These are phyloP conservation scores for Nebria brevicollis DNA, from an alignment of 2,888 invertebrate genomes.

Conservation along the genomic window DNA sequence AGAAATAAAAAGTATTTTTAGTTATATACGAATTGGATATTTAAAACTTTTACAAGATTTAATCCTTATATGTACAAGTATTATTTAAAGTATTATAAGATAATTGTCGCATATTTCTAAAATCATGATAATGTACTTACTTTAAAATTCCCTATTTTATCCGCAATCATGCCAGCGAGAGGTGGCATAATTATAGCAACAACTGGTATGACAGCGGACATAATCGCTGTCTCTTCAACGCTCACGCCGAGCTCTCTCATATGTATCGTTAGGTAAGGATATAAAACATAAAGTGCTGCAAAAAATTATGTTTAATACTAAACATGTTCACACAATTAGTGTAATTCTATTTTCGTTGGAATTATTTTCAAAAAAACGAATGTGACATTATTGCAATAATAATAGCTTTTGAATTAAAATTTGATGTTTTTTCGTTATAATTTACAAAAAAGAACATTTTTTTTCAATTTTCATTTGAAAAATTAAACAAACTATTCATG, in stretches of 20 bases:
- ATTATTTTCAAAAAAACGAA: too few species aligned
- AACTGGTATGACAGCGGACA: conserved; percentile 81
- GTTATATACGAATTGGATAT: too few species aligned
- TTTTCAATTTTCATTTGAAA: too few species aligned
- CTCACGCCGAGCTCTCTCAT: conserved; percentile 82
- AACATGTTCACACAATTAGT: neutral
- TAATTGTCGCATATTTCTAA: neutral
- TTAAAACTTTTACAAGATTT: too few species aligned
- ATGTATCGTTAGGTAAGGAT: conserved; percentile 83
- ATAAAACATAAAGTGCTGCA: conserved; percentile 77
- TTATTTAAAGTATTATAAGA: neutral
- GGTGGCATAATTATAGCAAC: conserved; percentile 83
- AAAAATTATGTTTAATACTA: conserved; percentile 48
- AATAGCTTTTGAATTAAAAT: too few species aligned
- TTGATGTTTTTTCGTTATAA: too few species aligned
- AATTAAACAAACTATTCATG: too few species aligned
- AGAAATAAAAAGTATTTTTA: too few species aligned
- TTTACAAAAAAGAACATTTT: too few species aligned
- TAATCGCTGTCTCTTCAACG: conserved; percentile 82
- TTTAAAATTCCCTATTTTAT: conserved; percentile 84
- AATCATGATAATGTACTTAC: conserved; percentile 61
- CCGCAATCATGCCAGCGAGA: conserved; percentile 78
- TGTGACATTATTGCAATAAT: too few species aligned
- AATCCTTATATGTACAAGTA: neutral
- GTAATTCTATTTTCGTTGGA: neutral